phyloP scores from a whole-genome alignment of 1,140 invertebrate species.

The Chironomus striatipennis region DNA sequence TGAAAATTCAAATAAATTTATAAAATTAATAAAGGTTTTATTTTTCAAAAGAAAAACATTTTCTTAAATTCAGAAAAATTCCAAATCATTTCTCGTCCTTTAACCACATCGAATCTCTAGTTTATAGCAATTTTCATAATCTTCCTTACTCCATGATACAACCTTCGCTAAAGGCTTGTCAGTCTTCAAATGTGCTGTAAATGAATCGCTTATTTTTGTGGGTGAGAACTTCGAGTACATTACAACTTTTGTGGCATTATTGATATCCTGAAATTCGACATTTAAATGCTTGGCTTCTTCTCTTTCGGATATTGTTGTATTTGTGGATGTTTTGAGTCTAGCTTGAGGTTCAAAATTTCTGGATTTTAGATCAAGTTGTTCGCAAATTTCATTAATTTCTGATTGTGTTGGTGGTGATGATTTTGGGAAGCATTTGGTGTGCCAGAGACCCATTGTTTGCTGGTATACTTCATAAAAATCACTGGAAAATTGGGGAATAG shows the following conservation, averaged over 20 bases:
- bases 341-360: constrained; percentile 30
- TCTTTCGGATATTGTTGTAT: not conserved
- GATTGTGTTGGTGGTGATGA: constrained; percentile 32
- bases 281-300: not conserved
- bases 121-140: constrained; percentile 34
- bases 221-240: constrained; percentile 38
- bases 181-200: constrained; percentile 37
- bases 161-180: constrained; percentile 36
- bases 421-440: constrained; percentile 46
- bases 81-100: no score
- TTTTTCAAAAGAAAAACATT: no score
- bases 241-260: constrained; percentile 33
- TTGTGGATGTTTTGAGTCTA: constrained; percentile 27
- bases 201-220: constrained; percentile 32
- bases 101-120: constrained; percentile 31
- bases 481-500: constrained; percentile 35
- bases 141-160: constrained; percentile 35
- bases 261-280: not conserved
- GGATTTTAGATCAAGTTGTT: constrained; percentile 39
- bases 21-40: no score
- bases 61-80: no score
- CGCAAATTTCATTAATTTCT: constrained; percentile 41
- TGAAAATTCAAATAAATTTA: no score
- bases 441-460: constrained; percentile 49
- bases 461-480: constrained; percentile 45